A percentile compares a stretch with the other conserved stretches of the same genome.
Conservation (phyloP, 1,140 invertebrate genomes). For the Aphaenogaster rudis region DNA sequence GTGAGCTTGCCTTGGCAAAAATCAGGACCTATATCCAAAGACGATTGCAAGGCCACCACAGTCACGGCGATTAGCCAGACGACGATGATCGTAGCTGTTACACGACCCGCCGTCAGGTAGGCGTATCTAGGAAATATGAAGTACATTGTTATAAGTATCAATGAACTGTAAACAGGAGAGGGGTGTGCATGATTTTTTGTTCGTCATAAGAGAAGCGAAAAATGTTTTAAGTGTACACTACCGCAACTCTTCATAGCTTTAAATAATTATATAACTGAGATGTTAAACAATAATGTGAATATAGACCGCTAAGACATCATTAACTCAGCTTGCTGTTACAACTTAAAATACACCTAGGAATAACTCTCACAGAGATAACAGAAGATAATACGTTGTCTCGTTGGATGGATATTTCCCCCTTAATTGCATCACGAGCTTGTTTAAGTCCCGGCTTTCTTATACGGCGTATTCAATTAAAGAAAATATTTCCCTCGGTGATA, state of each 20-base stretch:
- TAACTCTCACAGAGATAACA: conserved; percentile 21
- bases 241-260: background rate
- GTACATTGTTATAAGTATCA: background rate
- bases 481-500: conserved; percentile 61
- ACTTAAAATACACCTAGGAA: background rate
- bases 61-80: conserved; percentile 87
- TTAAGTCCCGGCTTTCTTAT: conserved; percentile 57
- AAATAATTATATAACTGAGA: background rate
- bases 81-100: conserved; percentile 86
- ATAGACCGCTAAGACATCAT: background rate
- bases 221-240: background rate
- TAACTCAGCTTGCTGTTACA: background rate
- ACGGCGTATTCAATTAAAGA: conserved; percentile 61
- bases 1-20: conserved; percentile 88
- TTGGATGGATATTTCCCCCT: conserved; percentile 39
- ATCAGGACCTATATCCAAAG: conserved; percentile 88
- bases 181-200: background rate
- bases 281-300: background rate
- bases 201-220: background rate
- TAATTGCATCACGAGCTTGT: conserved; percentile 55
- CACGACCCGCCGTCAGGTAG: conserved; percentile 86
- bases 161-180: background rate
- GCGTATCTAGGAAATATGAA: conserved; percentile 77
- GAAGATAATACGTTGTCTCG: conserved; percentile 33
- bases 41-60: conserved; percentile 87